Percentiles rank a stretch among this genome's conserved stretches.
Conservation (phyloP, 2,888 invertebrate genomes). For the Congeria kusceri region DNA sequence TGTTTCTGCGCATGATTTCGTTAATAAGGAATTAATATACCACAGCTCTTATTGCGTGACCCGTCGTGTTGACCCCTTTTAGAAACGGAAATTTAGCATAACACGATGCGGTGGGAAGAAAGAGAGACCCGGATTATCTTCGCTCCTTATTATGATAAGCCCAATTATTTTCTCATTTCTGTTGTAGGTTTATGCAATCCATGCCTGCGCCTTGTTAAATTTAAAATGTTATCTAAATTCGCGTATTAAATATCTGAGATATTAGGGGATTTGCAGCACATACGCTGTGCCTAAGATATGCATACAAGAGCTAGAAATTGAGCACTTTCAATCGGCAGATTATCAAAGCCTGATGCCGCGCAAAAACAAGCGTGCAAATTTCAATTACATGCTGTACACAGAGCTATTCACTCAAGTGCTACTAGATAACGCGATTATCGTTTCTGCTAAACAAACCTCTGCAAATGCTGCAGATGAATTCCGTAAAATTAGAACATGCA, state of each 20-base stretch:
- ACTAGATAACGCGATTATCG: no score
- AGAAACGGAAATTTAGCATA: slow-evolving; percentile 60
- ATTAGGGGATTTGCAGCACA: no score
- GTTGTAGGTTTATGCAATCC: slow-evolving; percentile 47
- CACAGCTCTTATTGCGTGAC: slow-evolving; percentile 32
- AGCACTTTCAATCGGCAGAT: no score
- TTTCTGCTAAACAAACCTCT: no score
- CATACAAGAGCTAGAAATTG: neutral
- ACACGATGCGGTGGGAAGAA: slow-evolving; percentile 52
- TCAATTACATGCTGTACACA: no score
- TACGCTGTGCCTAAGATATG: neutral
- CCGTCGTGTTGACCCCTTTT: slow-evolving; percentile 47
- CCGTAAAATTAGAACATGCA: no score
- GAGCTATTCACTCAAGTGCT: no score
- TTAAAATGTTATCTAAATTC: slow-evolving; percentile 44
- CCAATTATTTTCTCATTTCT: slow-evolving; percentile 49
- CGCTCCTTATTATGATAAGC: slow-evolving; percentile 55
- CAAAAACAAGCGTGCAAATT: no score
- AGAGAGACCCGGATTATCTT: slow-evolving; percentile 42
- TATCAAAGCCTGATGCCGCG: no score
- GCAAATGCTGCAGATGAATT: no score
- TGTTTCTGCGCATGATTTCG: slow-evolving; percentile 36
- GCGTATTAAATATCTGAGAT: slow-evolving; percentile 27
- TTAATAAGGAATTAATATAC: slow-evolving; percentile 61
- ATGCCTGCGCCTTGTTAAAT: slow-evolving; percentile 28